phyloP scores from a whole-genome alignment of 2,797 vertebrate genomes.

The Phrynocephalus vlangalii region DNA sequence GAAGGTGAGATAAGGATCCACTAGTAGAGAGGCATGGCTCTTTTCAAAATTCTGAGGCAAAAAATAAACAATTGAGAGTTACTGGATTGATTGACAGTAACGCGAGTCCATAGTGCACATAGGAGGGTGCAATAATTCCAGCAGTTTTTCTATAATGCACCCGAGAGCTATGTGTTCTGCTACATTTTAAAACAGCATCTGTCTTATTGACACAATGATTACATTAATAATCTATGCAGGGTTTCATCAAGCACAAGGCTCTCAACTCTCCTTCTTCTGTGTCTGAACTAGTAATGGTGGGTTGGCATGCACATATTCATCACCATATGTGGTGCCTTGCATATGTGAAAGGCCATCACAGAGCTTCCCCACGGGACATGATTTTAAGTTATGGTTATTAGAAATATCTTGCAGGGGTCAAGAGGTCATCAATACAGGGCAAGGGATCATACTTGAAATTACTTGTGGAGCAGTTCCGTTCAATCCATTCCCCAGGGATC shows the following conservation, averaged over 20 bases:
- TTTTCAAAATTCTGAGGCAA: too few relatives aligned
- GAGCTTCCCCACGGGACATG: neutral
- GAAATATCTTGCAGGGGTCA: too few relatives aligned
- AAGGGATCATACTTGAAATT: too few relatives aligned
- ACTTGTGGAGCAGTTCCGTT: too few relatives aligned
- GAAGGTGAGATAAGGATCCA: too few relatives aligned
- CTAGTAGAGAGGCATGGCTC: too few relatives aligned
- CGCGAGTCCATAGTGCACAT: neutral
- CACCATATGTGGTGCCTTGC: neutral
- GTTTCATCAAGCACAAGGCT: neutral
- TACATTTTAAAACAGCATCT: neutral
- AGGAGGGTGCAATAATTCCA: too few relatives aligned
- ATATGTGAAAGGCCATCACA: neutral
- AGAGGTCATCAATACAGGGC: too few relatives aligned
- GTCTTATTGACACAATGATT: neutral
- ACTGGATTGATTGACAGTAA: neutral
- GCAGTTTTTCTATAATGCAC: neutral
- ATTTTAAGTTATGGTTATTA: neutral
- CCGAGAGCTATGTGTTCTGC: neutral
- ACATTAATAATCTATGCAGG: neutral
- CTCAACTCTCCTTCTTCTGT: neutral
- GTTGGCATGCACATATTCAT: neutral
- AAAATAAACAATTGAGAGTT: too few relatives aligned
- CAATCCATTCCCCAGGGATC: too few relatives aligned
- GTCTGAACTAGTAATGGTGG: neutral